Evolutionary conservation across 1,140 invertebrate genomes (phyloP).

Genomic region (Frieseomelitta varia): DNA sequence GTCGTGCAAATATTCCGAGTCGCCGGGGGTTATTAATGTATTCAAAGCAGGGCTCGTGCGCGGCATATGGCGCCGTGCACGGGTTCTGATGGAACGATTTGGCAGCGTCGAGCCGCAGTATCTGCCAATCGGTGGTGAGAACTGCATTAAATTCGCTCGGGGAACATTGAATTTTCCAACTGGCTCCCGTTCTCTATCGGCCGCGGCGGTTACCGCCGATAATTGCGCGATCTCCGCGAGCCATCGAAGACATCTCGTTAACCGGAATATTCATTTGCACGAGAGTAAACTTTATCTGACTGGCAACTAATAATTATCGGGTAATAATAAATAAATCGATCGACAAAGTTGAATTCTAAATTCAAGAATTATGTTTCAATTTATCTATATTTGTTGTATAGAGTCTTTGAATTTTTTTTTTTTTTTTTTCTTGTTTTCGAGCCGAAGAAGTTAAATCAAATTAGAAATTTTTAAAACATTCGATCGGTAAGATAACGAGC

Average conservation of each 20-base stretch:
- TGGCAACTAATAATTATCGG: too few relatives aligned
- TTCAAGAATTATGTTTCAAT: too few relatives aligned
- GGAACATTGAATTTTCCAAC: constrained; percentile 62
- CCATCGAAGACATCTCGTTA: not conserved
- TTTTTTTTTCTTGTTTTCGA: too few relatives aligned
- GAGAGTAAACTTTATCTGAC: too few relatives aligned
- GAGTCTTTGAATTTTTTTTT: too few relatives aligned
- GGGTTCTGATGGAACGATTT: constrained; percentile 62
- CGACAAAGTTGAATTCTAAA: too few relatives aligned
- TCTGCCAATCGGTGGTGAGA: constrained; percentile 67
- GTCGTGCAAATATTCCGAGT: constrained; percentile 43
- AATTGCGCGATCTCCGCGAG: not conserved
- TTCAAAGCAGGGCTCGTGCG: constrained; percentile 52
- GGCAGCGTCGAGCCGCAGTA: constrained; percentile 61
- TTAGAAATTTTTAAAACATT: too few relatives aligned
- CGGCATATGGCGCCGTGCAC: constrained; percentile 40
- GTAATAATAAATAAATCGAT: too few relatives aligned
- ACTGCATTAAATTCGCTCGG: constrained; percentile 64
- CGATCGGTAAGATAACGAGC: too few relatives aligned
- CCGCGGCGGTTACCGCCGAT: not conserved
- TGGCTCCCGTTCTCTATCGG: constrained; percentile 26
- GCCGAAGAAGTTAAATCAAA: too few relatives aligned
- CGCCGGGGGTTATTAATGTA: constrained; percentile 51
- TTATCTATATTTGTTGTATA: too few relatives aligned
- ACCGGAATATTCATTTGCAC: not conserved